Percentiles rank a stretch among this genome's conserved stretches.
Evolutionary conservation across 2,888 invertebrate species (phyloP).

Genomic region (Diaprepes abbreviatus): DNA sequence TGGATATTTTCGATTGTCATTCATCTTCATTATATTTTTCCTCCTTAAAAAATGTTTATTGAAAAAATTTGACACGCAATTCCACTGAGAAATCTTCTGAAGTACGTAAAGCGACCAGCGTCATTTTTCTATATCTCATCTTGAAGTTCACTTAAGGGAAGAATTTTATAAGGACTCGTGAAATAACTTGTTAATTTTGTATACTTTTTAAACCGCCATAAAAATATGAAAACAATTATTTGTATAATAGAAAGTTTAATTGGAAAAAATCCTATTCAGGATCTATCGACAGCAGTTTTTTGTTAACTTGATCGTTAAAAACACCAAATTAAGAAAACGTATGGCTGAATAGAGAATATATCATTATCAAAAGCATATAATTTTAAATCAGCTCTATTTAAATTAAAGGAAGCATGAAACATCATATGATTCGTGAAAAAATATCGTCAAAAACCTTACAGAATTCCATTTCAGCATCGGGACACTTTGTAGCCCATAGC

Average conservation of each 20-base stretch:
- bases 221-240: too few relatives aligned
- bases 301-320: too few relatives aligned
- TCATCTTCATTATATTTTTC: background rate
- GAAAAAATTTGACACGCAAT: slow-evolving; percentile 5
- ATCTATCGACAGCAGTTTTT: too few relatives aligned
- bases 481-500: slow-evolving; percentile 35
- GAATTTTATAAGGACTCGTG: slow-evolving; percentile 2
- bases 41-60: background rate
- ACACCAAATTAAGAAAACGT: too few relatives aligned
- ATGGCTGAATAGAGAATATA: too few relatives aligned
- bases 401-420: background rate
- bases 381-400: too few relatives aligned
- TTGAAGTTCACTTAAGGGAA: background rate
- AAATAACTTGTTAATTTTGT: too few relatives aligned
- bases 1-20: background rate
- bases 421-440: too few relatives aligned
- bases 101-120: background rate
- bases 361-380: too few relatives aligned
- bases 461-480: slow-evolving; percentile 20
- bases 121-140: background rate
- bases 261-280: too few relatives aligned
- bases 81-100: slow-evolving; percentile 1
- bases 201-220: too few relatives aligned
- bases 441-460: background rate
- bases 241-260: too few relatives aligned